Percentiles rank a stretch among this genome's conserved stretches.
Conservation (phyloP, 2,888 invertebrate genomes). For the Agriopis aurantiaria region DNA sequence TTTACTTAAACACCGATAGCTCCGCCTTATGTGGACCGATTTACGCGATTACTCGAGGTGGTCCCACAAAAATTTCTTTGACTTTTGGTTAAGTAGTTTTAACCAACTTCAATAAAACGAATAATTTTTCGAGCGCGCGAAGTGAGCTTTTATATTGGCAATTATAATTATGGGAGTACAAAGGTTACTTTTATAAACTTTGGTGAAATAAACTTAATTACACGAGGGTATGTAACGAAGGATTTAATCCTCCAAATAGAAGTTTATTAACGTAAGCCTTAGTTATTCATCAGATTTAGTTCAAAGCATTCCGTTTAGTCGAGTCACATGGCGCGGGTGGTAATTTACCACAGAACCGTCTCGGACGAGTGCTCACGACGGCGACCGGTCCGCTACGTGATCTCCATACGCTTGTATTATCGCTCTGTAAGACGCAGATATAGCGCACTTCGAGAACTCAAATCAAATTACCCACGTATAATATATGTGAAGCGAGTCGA, state of each 20-base stretch:
- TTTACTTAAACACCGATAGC: no score
- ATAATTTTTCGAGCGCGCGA: no score
- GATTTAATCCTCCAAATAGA: background rate
- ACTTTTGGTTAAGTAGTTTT: no score
- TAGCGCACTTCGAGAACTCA: conserved; percentile 1
- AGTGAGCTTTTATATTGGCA: no score
- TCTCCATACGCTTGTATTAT: conserved; percentile 74
- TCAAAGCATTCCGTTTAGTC: conserved; percentile 13
- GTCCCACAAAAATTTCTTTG: no score
- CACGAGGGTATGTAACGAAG: background rate
- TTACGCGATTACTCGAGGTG: no score
- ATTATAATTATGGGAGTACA: no score
- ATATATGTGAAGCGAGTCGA: background rate
- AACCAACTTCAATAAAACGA: no score
- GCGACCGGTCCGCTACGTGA: conserved; percentile 78
- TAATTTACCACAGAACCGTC: conserved; percentile 58
- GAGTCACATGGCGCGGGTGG: conserved; percentile 37
- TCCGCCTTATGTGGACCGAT: no score
- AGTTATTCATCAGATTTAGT: conserved; percentile 8
- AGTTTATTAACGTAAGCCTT: background rate
- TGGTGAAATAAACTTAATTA: no score
- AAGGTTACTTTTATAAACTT: no score
- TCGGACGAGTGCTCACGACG: conserved; percentile 54
- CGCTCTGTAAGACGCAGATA: conserved; percentile 47
- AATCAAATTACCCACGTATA: conserved; percentile 6